Evolutionary conservation across 2,888 invertebrate genomes (phyloP).

Genomic region (Cephus nigrinus): DNA sequence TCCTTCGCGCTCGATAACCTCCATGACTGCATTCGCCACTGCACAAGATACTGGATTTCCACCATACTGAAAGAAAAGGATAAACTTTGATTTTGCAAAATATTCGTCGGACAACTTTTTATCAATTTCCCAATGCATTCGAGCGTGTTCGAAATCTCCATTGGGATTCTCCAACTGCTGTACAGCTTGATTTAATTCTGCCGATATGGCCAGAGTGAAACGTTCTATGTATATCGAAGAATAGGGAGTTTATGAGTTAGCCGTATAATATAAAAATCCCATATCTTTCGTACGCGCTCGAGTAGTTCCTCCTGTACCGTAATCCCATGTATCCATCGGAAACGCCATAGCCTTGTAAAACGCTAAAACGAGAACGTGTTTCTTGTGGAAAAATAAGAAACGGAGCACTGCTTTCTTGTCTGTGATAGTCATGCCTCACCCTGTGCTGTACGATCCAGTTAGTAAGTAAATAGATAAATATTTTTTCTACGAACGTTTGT

Average conservation of each 20-base stretch:
- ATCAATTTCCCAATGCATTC: background rate
- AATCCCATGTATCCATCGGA: background rate
- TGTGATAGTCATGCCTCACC: background rate
- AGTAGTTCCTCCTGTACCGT: background rate
- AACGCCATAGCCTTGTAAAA: background rate
- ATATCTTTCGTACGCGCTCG: conserved; percentile 3
- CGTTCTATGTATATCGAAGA: background rate
- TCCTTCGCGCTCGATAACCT: conserved; percentile 89
- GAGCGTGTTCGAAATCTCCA: background rate
- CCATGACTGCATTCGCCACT: conserved; percentile 93
- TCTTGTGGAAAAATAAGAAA: background rate
- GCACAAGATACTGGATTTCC: conserved; percentile 99
- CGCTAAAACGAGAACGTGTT: background rate
- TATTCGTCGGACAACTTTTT: background rate
- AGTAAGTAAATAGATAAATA: background rate
- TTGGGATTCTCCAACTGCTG: background rate
- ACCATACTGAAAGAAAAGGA: conserved; percentile 79
- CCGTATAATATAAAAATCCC: conserved; percentile 12
- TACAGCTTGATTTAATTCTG: background rate
- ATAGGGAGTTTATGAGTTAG: background rate
- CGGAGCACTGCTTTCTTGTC: background rate
- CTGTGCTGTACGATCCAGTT: background rate
- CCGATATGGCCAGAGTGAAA: background rate
- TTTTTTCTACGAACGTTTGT: background rate
- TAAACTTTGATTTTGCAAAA: background rate